Evolutionary conservation across 2,113 vertebrate species (phyloP), one percentile per base, ranked within the genome.

Genomic region (Oenanthe oenanthe): DNA sequence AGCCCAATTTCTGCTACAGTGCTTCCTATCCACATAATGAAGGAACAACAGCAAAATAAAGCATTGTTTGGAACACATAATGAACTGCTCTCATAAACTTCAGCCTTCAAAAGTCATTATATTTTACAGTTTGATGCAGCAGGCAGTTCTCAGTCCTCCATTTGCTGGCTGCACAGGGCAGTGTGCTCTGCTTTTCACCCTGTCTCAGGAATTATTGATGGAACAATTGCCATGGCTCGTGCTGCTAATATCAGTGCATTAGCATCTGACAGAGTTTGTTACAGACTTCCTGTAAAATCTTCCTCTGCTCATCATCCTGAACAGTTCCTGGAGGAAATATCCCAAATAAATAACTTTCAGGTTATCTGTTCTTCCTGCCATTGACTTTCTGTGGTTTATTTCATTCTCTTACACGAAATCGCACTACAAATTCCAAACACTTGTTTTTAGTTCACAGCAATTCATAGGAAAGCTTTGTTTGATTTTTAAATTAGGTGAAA

Each of bases 1-100:
- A 98, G 98, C 97, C 98, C 98, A 98, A 98, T 99, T 98, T 98
- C 95, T 98, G 98, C 98, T 98, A 88, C 96, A 98, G 85, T 77
- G 96, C 95, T 97, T 98, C 95, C 97, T 97, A 97, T 89, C 94
- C 91, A 96, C 97, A 97, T 91, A 74, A 98, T 93, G 91, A 94
- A 97, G 92, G 92, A 98, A 98, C 97, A 97, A 97, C 75, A 97
- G 93, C 60, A 96, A 96, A 98, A 98, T 97, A 98, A 97, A 97
- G 97, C 95, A 98, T 97, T 98, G 93, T 97, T 97, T 97, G 93
- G 96, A 97, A 79, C 95, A 95, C 93, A 92, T 97, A 98, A 98
- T 97, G 96, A 98, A 98, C 97, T 97, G 72, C 96, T 96, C 97
- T 97, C 96, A 94, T 96, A 97, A 98, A 98, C 96, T 95, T 97